These are phyloP conservation scores for Isichthys henryi DNA, from an alignment of 2,113 vertebrate genomes.

Conservation along the genomic window DNA sequence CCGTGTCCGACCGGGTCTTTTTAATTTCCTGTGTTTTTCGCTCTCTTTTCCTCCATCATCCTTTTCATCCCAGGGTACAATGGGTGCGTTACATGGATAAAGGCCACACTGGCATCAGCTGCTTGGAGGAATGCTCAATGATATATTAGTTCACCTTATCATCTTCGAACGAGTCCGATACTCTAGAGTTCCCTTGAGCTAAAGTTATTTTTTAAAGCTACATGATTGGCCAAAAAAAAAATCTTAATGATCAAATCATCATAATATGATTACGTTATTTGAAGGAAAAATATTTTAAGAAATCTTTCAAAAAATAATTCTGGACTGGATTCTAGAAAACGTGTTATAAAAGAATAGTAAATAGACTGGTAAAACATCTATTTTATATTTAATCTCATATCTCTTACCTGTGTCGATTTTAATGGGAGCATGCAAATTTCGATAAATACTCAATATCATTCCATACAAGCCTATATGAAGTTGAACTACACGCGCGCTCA, in stretches of 20 bases:
- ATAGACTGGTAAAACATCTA: neutral
- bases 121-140: neutral
- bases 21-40: neutral
- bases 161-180: constrained; percentile 21
- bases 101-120: neutral
- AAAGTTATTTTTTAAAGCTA: constrained; percentile 49
- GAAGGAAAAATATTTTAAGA: neutral
- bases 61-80: neutral
- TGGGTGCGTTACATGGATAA: neutral
- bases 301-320: neutral
- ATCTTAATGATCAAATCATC: neutral
- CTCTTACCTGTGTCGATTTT: neutral
- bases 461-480: neutral
- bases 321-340: neutral
- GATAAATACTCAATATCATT: neutral
- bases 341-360: neutral
- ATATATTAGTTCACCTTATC: neutral
- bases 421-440: neutral
- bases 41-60: neutral
- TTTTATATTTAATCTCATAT: neutral
- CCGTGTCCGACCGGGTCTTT: neutral
- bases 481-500: neutral
- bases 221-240: neutral
- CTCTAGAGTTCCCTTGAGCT: constrained; percentile 29
- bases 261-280: neutral